These are phyloP conservation scores for Pseudobourletiella spinata DNA, from an alignment of 1,140 invertebrate species.

Conservation along the genomic window DNA sequence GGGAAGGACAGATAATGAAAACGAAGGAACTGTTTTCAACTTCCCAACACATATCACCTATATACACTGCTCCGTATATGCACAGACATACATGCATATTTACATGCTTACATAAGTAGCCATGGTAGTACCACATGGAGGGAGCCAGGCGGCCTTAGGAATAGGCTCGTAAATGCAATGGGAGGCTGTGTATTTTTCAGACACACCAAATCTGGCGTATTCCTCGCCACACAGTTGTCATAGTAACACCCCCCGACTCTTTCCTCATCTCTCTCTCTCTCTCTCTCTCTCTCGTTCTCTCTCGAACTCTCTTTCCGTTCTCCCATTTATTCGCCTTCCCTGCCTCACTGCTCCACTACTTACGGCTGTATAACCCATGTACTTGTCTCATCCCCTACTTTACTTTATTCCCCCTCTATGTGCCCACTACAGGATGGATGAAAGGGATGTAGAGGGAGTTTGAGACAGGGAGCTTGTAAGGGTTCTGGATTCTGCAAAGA, in stretches of 20 bases:
- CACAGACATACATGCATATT: neutral
- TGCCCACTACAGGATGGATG: no score
- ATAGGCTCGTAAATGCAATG: neutral
- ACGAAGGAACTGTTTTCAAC: conserved; percentile 1
- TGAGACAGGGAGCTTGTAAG: neutral
- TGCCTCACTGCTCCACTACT: no score
- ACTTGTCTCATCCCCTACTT: no score
- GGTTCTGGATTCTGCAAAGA: neutral
- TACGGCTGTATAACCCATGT: no score
- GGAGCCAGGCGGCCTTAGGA: neutral
- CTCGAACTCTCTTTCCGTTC: neutral
- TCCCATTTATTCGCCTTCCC: no score
- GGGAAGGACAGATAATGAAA: conserved; percentile 1
- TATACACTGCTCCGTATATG: neutral
- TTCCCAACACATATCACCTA: no score
- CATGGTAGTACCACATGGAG: no score
- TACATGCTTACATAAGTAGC: neutral
- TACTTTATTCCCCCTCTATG: neutral
- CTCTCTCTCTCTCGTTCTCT: neutral
- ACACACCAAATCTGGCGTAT: neutral
- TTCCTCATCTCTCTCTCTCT: no score
- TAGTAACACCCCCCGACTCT: conserved; percentile 9
- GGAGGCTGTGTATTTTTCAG: conserved; percentile 4
- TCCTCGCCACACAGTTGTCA: conserved; percentile 5
- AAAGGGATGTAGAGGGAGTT: no score